These are phyloP conservation scores for Gorsachius magnificus DNA, from an alignment of 2,797 vertebrate species.

Conservation along the genomic window DNA sequence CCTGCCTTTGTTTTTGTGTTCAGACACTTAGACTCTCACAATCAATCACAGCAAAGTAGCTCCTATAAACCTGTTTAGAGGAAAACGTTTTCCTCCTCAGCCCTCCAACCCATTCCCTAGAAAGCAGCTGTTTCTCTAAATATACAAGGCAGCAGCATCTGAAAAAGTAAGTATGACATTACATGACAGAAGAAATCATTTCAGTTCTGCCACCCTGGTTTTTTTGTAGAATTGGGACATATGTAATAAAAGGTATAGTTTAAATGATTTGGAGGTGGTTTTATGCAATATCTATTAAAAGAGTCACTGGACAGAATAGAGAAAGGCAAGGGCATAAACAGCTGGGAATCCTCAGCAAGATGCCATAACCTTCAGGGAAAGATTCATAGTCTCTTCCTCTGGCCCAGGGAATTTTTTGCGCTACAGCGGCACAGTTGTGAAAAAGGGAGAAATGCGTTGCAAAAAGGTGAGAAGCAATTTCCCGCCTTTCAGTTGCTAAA, in stretches of 20 bases:
- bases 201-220: not conserved
- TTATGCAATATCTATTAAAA: not conserved
- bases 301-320: not conserved
- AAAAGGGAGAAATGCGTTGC: not conserved
- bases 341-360: not conserved
- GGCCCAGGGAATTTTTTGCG: not conserved
- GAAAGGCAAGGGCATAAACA: not conserved
- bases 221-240: not conserved
- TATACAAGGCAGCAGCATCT: not conserved
- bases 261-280: not conserved
- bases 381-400: not conserved
- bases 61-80: constrained; percentile 34
- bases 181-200: not conserved
- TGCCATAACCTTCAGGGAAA: not conserved
- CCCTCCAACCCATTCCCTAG: constrained; percentile 9
- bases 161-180: constrained; percentile 10
- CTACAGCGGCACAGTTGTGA: not conserved
- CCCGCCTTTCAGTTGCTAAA: not conserved
- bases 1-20: constrained; percentile 36
- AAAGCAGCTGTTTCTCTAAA: constrained; percentile 45
- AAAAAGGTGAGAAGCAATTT: not conserved
- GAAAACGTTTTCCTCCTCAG: constrained; percentile 37
- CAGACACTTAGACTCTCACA: constrained; percentile 24
- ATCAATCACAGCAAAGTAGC: constrained; percentile 52
- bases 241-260: not conserved